These are phyloP conservation scores for Lucilia sericata DNA, from an alignment of 1,140 invertebrate species.

Conservation along the genomic window DNA sequence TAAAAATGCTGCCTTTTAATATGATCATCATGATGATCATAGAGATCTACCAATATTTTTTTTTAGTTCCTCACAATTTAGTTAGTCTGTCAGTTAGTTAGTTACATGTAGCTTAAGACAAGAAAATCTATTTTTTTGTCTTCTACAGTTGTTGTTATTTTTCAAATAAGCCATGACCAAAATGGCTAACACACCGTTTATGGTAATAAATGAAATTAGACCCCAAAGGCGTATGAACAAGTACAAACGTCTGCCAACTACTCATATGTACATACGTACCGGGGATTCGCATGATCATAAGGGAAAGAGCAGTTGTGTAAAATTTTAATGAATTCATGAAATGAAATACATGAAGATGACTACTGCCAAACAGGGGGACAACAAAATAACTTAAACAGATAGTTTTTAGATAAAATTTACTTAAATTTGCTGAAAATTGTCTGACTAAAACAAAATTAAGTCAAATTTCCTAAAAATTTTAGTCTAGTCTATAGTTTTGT, in stretches of 20 bases:
- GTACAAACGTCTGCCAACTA: constrained; percentile 30
- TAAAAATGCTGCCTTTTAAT: background rate
- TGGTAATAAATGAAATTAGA: constrained; percentile 64
- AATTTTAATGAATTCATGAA: background rate
- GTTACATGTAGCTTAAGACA: background rate
- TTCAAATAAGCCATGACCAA: constrained; percentile 65
- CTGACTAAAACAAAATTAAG: too few species aligned
- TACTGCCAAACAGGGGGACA: background rate
- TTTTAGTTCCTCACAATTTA: background rate
- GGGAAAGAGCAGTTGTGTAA: background rate
- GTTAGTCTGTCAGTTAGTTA: background rate
- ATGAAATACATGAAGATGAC: background rate
- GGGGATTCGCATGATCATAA: background rate
- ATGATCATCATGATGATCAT: background rate
- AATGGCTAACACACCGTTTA: constrained; percentile 64
- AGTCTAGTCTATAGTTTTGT: too few species aligned
- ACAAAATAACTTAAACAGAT: background rate
- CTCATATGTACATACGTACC: background rate
- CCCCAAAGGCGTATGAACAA: constrained; percentile 52
- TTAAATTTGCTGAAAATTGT: too few species aligned
- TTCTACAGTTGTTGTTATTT: constrained; percentile 51
- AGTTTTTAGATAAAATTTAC: too few species aligned
- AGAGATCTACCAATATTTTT: background rate
- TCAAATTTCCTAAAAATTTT: too few species aligned
- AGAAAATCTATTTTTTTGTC: background rate